phyloP scores from a whole-genome alignment of 2,888 invertebrate genomes.

The Saturnia pavonia region DNA sequence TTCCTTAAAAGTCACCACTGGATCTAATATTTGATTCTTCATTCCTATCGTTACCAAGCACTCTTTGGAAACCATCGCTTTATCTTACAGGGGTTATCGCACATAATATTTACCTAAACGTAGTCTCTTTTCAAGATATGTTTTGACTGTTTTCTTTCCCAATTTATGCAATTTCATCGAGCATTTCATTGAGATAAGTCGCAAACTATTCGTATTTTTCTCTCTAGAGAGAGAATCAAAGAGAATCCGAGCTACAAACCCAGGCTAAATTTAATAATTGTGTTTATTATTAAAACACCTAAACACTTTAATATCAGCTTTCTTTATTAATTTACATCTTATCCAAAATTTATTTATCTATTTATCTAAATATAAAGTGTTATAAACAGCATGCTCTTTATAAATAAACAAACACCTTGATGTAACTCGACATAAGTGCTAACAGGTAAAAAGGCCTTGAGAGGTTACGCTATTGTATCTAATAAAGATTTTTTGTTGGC shows the following conservation, averaged over 20 bases:
- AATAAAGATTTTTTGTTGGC: background rate
- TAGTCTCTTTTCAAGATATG: background rate
- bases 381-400: background rate
- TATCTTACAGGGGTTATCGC: background rate
- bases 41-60: background rate
- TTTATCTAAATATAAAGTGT: background rate
- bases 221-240: no score
- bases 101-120: background rate
- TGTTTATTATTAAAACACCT: background rate
- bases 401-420: constrained; percentile 7
- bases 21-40: background rate
- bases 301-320: background rate
- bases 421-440: background rate
- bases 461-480: constrained; percentile 14
- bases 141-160: background rate
- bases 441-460: constrained; percentile 14
- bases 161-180: no score
- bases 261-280: no score
- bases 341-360: background rate
- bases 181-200: no score
- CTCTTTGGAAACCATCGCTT: background rate
- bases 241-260: no score
- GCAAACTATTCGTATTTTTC: no score
- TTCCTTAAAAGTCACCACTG: background rate
- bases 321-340: background rate